A percentile compares a stretch with the other conserved stretches of the same genome.
Conservation (phyloP, 2,113 vertebrate species). For the Xenus cinereus region DNA sequence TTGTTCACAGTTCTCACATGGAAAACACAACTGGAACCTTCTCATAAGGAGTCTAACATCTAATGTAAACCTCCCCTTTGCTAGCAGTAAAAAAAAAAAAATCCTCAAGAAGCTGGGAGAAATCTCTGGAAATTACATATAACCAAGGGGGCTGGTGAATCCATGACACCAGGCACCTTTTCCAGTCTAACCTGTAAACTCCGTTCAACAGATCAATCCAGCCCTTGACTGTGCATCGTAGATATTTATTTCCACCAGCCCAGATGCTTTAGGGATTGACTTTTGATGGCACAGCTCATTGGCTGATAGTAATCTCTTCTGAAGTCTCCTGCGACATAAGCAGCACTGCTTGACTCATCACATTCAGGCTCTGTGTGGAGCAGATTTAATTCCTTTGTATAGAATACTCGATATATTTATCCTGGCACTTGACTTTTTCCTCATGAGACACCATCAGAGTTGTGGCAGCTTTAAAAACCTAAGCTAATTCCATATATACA, state of each 20-base stretch:
- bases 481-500: constrained; percentile 39
- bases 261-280: constrained; percentile 12
- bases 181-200: neutral
- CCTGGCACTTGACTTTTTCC: constrained; percentile 54
- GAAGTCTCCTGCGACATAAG: neutral
- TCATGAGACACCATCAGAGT: constrained; percentile 25
- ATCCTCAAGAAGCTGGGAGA: neutral
- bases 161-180: neutral
- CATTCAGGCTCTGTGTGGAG: constrained; percentile 1
- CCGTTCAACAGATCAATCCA: neutral
- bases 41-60: neutral
- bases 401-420: constrained; percentile 52
- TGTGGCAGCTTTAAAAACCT: constrained; percentile 33
- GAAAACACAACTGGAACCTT: neutral
- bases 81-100: neutral
- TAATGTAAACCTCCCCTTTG: neutral
- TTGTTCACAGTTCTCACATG: neutral
- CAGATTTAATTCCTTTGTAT: constrained; percentile 45
- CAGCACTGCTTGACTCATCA: constrained; percentile 48
- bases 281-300: constrained; percentile 1
- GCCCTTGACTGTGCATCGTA: neutral
- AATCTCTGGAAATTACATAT: neutral
- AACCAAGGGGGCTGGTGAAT: neutral
- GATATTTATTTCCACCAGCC: constrained; percentile 10
- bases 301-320: constrained; percentile 16